Conservation (phyloP, 2,888 invertebrate genomes). For the Amphipyra berbera region DNA sequence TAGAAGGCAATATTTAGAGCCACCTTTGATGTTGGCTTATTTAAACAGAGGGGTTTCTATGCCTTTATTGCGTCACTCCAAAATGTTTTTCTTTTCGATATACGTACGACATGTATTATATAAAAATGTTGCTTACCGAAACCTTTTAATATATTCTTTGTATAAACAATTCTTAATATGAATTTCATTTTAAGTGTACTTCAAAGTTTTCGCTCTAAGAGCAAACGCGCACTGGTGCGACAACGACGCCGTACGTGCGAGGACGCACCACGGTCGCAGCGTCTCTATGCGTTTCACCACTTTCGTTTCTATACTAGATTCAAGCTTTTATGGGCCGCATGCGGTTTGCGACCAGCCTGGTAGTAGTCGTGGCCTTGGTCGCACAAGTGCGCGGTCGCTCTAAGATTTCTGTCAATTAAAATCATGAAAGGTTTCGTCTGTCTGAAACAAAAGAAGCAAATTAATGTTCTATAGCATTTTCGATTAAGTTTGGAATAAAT, state of each 20-base stretch:
- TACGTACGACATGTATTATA: constrained; percentile 59
- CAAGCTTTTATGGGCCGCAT: too few relatives aligned
- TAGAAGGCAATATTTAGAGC: constrained; percentile 72
- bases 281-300: too few relatives aligned
- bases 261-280: too few relatives aligned
- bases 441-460: constrained; percentile 36
- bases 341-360: too few relatives aligned
- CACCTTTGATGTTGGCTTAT: constrained; percentile 84
- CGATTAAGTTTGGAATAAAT: constrained; percentile 22
- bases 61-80: constrained; percentile 78
- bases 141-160: constrained; percentile 27
- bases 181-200: constrained; percentile 33
- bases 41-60: constrained; percentile 79
- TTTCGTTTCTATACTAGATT: too few relatives aligned
- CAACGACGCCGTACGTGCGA: too few relatives aligned
- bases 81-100: constrained; percentile 66
- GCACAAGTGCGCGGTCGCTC: constrained; percentile 4
- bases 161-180: constrained; percentile 32
- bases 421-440: constrained; percentile 36
- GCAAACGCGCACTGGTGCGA: too few relatives aligned
- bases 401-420: constrained; percentile 50
- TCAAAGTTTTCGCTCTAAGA: constrained; percentile 30
- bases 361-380: too few relatives aligned
- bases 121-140: constrained; percentile 40
- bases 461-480: constrained; percentile 31